Base-by-base conservation (phyloP, 2,888 invertebrate species). In the Keiferia lycopersicella region DNA sequence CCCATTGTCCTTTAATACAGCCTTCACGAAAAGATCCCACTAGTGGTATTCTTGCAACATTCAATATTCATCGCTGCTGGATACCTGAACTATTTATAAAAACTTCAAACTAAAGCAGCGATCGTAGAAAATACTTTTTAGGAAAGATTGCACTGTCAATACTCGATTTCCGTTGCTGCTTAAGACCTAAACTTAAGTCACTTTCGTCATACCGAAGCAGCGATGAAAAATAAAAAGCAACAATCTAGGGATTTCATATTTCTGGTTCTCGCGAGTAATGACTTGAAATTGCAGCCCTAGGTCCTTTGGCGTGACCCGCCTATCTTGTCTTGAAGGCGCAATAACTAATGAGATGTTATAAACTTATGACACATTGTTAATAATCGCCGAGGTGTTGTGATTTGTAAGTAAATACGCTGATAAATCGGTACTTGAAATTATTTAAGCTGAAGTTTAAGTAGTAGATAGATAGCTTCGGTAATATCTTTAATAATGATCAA, bases 201-300 rank as follows among this genome's bases (percentile, higher is more conserved):
- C 3, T 4, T 6, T 4, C 6, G 34, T 8, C 6, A 8, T 7
- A 34, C 34, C 8, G 34, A 34, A 34, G 34, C 34, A 34, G 34
- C 34, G 10, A 34, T 34, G 34, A 34, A 34, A 4, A 10, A 4
- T 34, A 10, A 34, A 34, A 34, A 34, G 34, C 34, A 34, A 1
- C 10, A 34, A 10, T 10, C 6, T 34, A 34, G 8, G 8, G 7
- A 4, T 34, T 34, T 34, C 7, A 34, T 4, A 34, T 48, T 67
- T 67, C 63, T 64, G 22, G 45, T 18, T 58, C 30, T 61, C 50
- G 51, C 64, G 58, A 45, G 59, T 60, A 65, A 63, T 65, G 12
- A 65, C 48, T 8, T 53, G 38, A 65, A 65, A 65, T 62, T 65
- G 39, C 61, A 50, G 61, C 64, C 64, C 64, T 58, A 58, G 57